These are phyloP conservation scores for Sebastes diploproa DNA, from an alignment of 2,797 vertebrate species.

Conservation along the genomic window DNA sequence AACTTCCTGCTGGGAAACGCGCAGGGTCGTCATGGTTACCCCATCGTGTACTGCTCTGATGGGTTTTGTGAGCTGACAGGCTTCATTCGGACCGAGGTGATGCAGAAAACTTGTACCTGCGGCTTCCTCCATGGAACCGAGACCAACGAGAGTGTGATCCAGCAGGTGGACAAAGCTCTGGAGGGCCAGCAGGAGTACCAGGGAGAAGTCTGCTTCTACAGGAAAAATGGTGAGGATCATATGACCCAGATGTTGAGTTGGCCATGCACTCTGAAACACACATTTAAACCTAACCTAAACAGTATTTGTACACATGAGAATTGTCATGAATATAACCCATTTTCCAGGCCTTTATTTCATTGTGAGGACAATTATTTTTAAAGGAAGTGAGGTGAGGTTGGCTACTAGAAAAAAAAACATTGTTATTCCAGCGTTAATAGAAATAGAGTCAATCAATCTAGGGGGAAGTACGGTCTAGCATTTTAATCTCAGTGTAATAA, in stretches of 20 bases:
- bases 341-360: background rate
- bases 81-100: constrained; percentile 91
- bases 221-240: constrained; percentile 87
- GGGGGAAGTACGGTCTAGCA: background rate
- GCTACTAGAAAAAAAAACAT: background rate
- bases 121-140: constrained; percentile 91
- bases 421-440: background rate
- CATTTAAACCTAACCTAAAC: background rate
- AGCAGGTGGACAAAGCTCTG: constrained; percentile 89
- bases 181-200: constrained; percentile 92
- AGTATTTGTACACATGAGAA: background rate
- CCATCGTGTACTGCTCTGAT: constrained; percentile 95
- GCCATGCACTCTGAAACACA: background rate
- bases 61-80: constrained; percentile 95
- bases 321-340: background rate
- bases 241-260: background rate
- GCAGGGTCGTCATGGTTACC: constrained; percentile 89
- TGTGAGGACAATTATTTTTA: background rate
- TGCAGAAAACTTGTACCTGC: constrained; percentile 95
- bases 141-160: constrained; percentile 86
- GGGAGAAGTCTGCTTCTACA: constrained; percentile 91
- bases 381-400: background rate
- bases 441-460: constrained; percentile 9
- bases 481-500: background rate
- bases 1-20: constrained; percentile 96